Conservation (phyloP, 2,888 invertebrate genomes). For the Cacoxenus indagator region DNA sequence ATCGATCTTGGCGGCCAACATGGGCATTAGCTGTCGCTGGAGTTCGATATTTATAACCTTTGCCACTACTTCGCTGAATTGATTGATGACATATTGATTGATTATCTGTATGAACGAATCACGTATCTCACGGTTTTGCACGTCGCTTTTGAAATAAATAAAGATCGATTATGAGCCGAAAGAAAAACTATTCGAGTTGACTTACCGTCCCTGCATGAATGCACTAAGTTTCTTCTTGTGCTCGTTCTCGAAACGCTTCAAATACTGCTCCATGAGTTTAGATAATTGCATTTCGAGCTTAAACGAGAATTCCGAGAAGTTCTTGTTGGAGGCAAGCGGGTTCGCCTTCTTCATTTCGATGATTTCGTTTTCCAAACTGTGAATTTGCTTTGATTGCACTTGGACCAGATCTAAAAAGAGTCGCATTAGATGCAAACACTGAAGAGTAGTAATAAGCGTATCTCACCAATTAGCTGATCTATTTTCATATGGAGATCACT, state of each 20-base stretch:
- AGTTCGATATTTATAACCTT: constrained; percentile 74
- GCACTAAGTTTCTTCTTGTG: constrained; percentile 66
- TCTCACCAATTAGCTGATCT: constrained; percentile 65
- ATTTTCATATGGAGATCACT: constrained; percentile 61
- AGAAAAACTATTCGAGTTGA: background rate
- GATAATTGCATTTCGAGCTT: constrained; percentile 68
- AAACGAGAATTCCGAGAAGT: constrained; percentile 59
- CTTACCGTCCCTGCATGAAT: constrained; percentile 65
- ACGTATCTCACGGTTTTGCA: constrained; percentile 72
- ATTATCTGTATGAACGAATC: constrained; percentile 73
- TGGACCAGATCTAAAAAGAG: constrained; percentile 71
- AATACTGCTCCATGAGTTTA: constrained; percentile 69
- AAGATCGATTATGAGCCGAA: background rate
- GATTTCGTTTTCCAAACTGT: constrained; percentile 70
- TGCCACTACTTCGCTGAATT: constrained; percentile 74
- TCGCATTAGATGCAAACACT: background rate
- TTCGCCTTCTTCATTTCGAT: constrained; percentile 53
- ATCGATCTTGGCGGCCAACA: constrained; percentile 76
- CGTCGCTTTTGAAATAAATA: constrained; percentile 61
- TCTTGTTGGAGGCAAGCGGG: constrained; percentile 3
- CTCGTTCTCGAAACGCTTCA: constrained; percentile 68
- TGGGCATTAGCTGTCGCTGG: constrained; percentile 72
- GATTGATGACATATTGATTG: constrained; percentile 73
- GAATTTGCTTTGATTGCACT: constrained; percentile 72
- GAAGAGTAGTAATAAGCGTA: background rate